Evolutionary conservation across 2,113 vertebrate species (phyloP).

Genomic region (Pantherophis guttatus): DNA sequence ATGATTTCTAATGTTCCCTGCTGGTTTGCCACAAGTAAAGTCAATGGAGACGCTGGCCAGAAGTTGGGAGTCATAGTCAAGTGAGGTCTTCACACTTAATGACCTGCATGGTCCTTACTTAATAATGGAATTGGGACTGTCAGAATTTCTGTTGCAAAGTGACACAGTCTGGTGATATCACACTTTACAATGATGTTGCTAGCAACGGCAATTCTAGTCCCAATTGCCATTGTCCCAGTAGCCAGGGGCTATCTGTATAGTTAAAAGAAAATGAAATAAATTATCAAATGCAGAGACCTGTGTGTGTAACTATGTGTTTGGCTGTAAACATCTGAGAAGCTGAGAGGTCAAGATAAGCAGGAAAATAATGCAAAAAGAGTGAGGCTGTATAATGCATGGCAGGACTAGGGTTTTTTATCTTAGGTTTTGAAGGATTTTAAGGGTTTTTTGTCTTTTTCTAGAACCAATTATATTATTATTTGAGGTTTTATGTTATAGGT

Average conservation of each 20-base stretch:
- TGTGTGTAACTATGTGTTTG: not conserved
- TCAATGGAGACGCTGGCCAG: not conserved
- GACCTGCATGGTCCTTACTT: not conserved
- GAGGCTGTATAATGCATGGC: not conserved
- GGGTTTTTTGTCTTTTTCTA: not conserved
- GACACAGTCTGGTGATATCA: not conserved
- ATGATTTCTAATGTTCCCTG: not conserved
- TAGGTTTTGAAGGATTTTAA: not conserved
- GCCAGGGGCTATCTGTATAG: not conserved
- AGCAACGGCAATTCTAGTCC: not conserved
- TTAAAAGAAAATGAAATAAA: not conserved
- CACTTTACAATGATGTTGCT: not conserved
- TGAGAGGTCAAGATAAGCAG: not conserved
- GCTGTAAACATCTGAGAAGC: not conserved
- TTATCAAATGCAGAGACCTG: not conserved
- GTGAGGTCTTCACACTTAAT: not conserved
- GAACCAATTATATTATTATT: not conserved
- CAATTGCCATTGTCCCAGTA: not conserved
- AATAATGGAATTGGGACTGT: not conserved
- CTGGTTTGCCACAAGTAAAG: not conserved
- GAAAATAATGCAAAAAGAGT: not conserved
- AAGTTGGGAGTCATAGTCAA: not conserved
- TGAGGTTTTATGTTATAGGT: not conserved
- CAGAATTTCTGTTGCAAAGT: not conserved
- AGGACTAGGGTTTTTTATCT: not conserved